Conservation (phyloP, 2,113 vertebrate species). For the Girardinichthys multiradiatus region DNA sequence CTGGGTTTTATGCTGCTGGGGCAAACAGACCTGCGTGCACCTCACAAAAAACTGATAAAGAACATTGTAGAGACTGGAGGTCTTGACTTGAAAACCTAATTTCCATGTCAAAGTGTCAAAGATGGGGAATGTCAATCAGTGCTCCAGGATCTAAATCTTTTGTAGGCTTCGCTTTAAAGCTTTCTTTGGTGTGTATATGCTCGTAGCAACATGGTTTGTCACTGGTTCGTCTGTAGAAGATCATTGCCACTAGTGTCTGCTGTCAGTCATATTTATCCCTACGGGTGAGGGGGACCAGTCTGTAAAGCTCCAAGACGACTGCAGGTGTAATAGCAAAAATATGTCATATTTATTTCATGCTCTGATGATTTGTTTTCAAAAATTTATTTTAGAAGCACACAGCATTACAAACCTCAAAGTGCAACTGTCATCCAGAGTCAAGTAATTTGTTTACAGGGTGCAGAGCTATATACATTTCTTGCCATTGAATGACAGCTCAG, state of each 20-base stretch:
- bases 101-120: conserved; percentile 75
- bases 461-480: conserved; percentile 54
- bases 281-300: conserved; percentile 42
- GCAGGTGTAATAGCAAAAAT: conserved; percentile 70
- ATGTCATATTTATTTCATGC: conserved; percentile 71
- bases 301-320: conserved; percentile 58
- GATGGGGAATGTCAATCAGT: conserved; percentile 68
- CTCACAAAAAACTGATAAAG: conserved; percentile 55
- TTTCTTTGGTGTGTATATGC: conserved; percentile 51
- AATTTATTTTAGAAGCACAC: conserved; percentile 64
- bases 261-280: conserved; percentile 73
- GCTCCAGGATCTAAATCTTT: conserved; percentile 52
- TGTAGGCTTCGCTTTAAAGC: conserved; percentile 61
- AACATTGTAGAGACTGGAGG: conserved; percentile 64
- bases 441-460: conserved; percentile 56
- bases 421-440: conserved; percentile 64
- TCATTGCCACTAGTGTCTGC: conserved; percentile 64
- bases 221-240: conserved; percentile 59
- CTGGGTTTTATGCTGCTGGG: conserved; percentile 48
- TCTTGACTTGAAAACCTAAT: conserved; percentile 63
- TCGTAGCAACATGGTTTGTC: conserved; percentile 65
- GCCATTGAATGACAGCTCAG: conserved; percentile 59
- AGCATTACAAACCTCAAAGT: conserved; percentile 61
- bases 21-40: conserved; percentile 57
- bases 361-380: conserved; percentile 66